These are phyloP conservation scores for Trichomycterus rosablanca DNA, from an alignment of 2,113 vertebrate species.

Conservation along the genomic window DNA sequence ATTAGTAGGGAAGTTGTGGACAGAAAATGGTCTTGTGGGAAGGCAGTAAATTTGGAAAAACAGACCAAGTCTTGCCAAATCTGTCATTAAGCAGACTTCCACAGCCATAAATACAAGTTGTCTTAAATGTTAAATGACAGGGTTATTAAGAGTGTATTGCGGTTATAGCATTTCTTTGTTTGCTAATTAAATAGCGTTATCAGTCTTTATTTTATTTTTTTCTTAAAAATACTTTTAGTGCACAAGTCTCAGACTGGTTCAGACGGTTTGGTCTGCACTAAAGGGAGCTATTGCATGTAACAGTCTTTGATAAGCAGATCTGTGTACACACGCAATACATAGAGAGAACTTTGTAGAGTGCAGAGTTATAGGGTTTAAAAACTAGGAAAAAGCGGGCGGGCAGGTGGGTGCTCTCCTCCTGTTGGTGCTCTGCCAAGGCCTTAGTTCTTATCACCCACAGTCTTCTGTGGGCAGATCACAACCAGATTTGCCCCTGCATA, in stretches of 20 bases:
- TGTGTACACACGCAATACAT: constrained; percentile 27
- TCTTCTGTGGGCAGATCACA: constrained; percentile 66
- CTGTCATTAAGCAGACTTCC: constrained; percentile 31
- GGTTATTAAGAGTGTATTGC: constrained; percentile 5
- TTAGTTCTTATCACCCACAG: constrained; percentile 45
- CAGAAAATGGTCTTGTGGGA: constrained; percentile 34
- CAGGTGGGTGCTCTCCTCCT: constrained; percentile 13
- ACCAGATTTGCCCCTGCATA: constrained; percentile 69
- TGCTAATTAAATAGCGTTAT: constrained; percentile 1
- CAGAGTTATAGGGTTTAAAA: neutral
- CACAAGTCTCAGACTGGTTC: neutral
- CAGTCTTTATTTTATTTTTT: neutral
- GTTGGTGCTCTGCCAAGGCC: constrained; percentile 21
- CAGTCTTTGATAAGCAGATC: constrained; percentile 32
- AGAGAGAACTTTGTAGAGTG: constrained; percentile 8
- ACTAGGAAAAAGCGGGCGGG: neutral
- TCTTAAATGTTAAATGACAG: constrained; percentile 22
- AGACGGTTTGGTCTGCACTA: neutral
- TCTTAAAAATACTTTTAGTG: neutral
- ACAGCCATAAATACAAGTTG: constrained; percentile 20
- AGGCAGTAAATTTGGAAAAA: constrained; percentile 23
- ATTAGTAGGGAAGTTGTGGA: constrained; percentile 30
- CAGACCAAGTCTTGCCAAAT: constrained; percentile 22
- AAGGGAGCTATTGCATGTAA: constrained; percentile 8
- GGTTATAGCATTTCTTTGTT: neutral